Evolutionary conservation across 2,888 invertebrate species (phyloP), one percentile per base, ranked within the genome.

Genomic region (Apamea anceps): DNA sequence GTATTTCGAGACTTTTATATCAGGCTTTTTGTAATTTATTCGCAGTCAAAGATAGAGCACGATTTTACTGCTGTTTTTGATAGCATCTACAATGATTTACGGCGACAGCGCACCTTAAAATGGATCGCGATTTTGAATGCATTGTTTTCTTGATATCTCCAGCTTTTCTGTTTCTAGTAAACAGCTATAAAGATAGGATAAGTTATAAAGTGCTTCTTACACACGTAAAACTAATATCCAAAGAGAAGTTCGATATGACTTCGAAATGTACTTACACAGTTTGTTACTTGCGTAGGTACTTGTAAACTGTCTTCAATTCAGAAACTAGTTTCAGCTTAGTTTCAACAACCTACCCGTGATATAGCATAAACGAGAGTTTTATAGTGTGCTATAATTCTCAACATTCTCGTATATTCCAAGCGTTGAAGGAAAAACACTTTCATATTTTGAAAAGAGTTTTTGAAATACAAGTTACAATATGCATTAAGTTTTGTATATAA

Each of bases 241-340:
- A 87, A 77, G 84, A 85, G 82, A 89, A 91, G 91, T 92, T 93
- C 89, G 89, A 90, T 89, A 92, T 92, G 90, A 92, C 93, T 93
- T 93, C 81, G 88, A 87, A 92, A 92, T 89, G 89, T 91, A 90
- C 89, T 90, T 89, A 90, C 88, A 85, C 85, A 91, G 86, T 90
- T 91, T 88, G 89, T 90, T 89, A 87, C 86, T 90, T 87, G 81
- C 87, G 85, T 21, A 12, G 65, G 65, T 88, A 91, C 90, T 91
- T 88, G 88, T 87, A 88, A 91, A 91, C 90, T 90, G 89, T 88
- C 90, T 91, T 90, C 87, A 91, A 90, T 91, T 90, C 88, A 81
- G 83, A 87, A 92, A 91, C 90, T 91, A 91, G 91, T 92, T 92
- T 89, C 72, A 85, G 81, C 77, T 84, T 80, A 88, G 88, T 88